Base-by-base conservation (phyloP, 1,140 invertebrate genomes). In the Drosophila pseudoananassae region DNA sequence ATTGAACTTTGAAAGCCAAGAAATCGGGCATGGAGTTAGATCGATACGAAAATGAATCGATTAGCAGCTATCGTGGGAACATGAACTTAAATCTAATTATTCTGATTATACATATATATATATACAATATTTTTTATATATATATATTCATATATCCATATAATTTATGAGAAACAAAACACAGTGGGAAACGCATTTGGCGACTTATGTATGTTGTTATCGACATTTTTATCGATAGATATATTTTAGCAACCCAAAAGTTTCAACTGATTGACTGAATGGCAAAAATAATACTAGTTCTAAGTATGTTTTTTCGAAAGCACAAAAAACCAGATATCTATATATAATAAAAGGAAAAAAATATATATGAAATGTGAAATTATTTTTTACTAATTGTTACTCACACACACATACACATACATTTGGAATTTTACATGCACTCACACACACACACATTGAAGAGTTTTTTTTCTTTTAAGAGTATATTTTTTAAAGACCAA, bases 261-360 rank as follows among this genome's bases (percentile, higher is more conserved):
- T 91, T 91, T 91, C 89, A 80, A 91, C 90, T 91, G 90, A 91
- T 91, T 91, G 90, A 91, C 90, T 91, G 90, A 91, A 91, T 91
- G 90, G 90, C 85, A 87, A 90, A 90, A 82, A 85, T 81, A 85
- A 77, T 69, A 57, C 54, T 84, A 85, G 82, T 56, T 58, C 50
- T 82, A 87, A 82, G 68, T 43, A 60, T 71, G 51, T 57, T 66
- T 78, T 82, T 77, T 75, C 58, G 40, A 66, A 40, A 61, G 27
- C 31, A 43, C 57, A 50, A 53, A 53, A 40, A 56, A 47, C 45
- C 33, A 36, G 33, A 36, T 36, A 36, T 12, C 12, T 31, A 31
- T 10, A 31, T 36, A 36, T 36, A 36, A 36, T 36, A 36, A 65
- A 75, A 65, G 50, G 29, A 68, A 76, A 36, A 23, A 52, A 75